Evolutionary conservation across 2,113 vertebrate species (phyloP).

Genomic region (Campylomormyrus tamandua): DNA sequence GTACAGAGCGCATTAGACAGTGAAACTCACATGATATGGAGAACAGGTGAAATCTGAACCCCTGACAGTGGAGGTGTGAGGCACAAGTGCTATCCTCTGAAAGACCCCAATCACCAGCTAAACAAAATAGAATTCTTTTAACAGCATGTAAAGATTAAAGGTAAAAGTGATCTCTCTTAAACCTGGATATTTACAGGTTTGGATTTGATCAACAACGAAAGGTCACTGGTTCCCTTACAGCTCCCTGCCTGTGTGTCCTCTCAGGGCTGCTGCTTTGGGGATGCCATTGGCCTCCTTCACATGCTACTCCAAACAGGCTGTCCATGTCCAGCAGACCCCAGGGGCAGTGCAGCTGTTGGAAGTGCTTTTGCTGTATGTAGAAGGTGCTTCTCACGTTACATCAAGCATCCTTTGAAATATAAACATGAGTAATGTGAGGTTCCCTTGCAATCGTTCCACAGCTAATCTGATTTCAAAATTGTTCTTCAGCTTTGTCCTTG

Average conservation of each 20-base stretch:
- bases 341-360: not conserved
- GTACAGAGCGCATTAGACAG: not conserved
- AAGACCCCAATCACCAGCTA: not conserved
- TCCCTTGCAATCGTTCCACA: not conserved
- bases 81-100: not conserved
- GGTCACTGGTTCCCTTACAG: not conserved
- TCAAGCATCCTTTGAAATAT: not conserved
- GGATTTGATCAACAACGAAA: not conserved
- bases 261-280: not conserved
- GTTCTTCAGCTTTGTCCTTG: not conserved
- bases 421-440: not conserved
- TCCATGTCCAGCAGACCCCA: not conserved
- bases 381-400: not conserved
- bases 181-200: not conserved
- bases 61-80: not conserved
- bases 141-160: not conserved
- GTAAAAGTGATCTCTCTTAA: not conserved
- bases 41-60: not conserved
- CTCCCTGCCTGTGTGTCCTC: not conserved
- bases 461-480: not conserved
- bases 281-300: not conserved
- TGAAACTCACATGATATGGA: not conserved
- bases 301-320: not conserved
- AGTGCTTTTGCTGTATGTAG: not conserved
- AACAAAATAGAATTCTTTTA: not conserved